phyloP scores from a whole-genome alignment of 1,140 invertebrate species.

The Euura lappo region DNA sequence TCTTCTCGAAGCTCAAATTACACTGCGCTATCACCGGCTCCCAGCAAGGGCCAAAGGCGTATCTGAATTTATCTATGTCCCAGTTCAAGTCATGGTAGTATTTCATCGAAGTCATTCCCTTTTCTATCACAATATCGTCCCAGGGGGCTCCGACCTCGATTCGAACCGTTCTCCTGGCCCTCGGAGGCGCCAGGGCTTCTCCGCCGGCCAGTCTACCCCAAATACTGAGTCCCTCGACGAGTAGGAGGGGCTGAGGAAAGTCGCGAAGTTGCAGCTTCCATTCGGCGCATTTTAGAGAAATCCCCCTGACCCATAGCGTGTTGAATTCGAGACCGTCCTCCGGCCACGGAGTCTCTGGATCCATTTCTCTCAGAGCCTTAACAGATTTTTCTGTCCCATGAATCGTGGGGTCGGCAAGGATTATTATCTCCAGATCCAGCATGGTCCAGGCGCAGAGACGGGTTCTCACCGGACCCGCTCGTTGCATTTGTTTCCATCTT shows the following conservation, averaged over 20 bases:
- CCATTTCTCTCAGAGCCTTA: constrained; percentile 77
- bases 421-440: constrained; percentile 79
- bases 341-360: constrained; percentile 87
- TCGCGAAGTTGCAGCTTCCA: constrained; percentile 93
- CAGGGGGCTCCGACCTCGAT: constrained; percentile 80
- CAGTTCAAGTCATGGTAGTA: constrained; percentile 99
- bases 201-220: constrained; percentile 92
- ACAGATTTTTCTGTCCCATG: constrained; percentile 83
- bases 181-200: constrained; percentile 81
- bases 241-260: constrained; percentile 91
- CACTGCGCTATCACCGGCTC: constrained; percentile 97
- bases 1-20: constrained; percentile 89
- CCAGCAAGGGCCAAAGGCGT: constrained; percentile 98
- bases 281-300: constrained; percentile 79
- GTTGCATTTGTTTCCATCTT: constrained; percentile 82
- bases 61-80: constrained; percentile 85
- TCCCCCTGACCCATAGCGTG: constrained; percentile 90
- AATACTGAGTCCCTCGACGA: constrained; percentile 81
- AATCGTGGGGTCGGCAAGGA: constrained; percentile 84
- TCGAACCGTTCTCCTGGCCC: constrained; percentile 75
- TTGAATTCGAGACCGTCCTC: constrained; percentile 89
- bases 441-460: constrained; percentile 83
- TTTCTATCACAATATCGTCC: constrained; percentile 73
- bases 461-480: constrained; percentile 73
- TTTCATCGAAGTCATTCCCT: constrained; percentile 93